Conservation (phyloP, 2,888 invertebrate genomes). For the Pterostichus niger region DNA sequence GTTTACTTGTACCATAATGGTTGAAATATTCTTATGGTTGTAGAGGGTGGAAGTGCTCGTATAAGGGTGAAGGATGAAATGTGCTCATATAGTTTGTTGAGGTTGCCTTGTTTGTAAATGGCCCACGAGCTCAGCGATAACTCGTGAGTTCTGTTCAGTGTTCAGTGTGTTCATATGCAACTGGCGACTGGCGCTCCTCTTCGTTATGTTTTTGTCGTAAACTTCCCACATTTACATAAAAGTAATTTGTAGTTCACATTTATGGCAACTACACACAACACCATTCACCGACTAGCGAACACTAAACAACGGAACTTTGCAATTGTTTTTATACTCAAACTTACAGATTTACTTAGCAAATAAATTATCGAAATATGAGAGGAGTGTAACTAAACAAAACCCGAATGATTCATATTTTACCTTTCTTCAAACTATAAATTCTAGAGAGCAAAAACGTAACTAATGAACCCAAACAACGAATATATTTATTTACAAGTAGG, state of each 20-base stretch:
- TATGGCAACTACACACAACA: slow-evolving; percentile 58
- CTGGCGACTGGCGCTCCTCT: slow-evolving; percentile 23
- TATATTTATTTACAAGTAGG: slow-evolving; percentile 40
- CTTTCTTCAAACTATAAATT: neutral
- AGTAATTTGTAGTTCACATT: slow-evolving; percentile 62
- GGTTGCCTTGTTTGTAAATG: too few species aligned
- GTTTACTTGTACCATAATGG: too few species aligned
- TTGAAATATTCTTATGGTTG: too few species aligned
- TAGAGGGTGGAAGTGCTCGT: too few species aligned
- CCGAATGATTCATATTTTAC: slow-evolving; percentile 7
- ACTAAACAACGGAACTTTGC: slow-evolving; percentile 46
- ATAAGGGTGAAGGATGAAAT: too few species aligned
- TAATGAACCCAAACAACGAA: slow-evolving; percentile 35
- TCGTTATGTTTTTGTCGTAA: slow-evolving; percentile 59
- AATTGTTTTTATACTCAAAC: slow-evolving; percentile 39
- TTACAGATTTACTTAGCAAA: slow-evolving; percentile 54
- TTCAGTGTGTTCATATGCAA: slow-evolving; percentile 33
- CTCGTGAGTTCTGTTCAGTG: neutral
- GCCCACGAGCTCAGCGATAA: too few species aligned
- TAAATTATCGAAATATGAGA: slow-evolving; percentile 44
- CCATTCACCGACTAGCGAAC: slow-evolving; percentile 36
- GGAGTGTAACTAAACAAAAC: slow-evolving; percentile 1
- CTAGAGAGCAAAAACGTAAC: slow-evolving; percentile 21
- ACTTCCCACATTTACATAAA: slow-evolving; percentile 62
- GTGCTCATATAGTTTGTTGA: too few species aligned